Conservation (phyloP, 2,797 vertebrate genomes). For the Anas capensis region DNA sequence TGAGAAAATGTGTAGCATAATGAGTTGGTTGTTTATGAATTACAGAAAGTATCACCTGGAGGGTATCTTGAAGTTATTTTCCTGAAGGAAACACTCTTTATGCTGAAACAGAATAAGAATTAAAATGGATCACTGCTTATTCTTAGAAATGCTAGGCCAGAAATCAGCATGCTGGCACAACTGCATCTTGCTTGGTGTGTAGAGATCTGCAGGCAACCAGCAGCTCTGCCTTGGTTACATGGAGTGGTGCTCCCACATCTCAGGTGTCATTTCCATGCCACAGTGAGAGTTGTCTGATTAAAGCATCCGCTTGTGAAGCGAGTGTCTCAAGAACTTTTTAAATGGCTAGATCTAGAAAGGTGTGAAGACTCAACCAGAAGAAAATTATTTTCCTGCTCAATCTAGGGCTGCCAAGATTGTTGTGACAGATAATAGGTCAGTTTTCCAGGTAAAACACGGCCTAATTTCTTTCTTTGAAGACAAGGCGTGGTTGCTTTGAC, state of each 20-base stretch:
- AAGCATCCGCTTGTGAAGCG: not conserved
- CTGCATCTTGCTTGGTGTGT: not conserved
- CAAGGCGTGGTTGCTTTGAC: not conserved
- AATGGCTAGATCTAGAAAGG: not conserved
- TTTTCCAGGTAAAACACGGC: not conserved
- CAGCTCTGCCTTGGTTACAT: not conserved
- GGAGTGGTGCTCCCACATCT: not conserved
- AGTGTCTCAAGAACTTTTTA: not conserved
- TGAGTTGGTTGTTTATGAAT: not conserved
- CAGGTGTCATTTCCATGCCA: not conserved
- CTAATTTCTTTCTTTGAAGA: not conserved
- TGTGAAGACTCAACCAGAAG: not conserved
- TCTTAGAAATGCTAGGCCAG: not conserved
- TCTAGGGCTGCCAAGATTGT: not conserved
- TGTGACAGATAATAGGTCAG: not conserved
- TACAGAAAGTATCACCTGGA: not conserved
- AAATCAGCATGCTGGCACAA: not conserved
- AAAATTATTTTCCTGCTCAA: not conserved
- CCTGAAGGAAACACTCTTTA: not conserved
- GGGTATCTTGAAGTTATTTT: not conserved
- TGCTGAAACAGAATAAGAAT: not conserved
- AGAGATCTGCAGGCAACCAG: not conserved
- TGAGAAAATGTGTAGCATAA: not conserved
- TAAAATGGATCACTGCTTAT: not conserved
- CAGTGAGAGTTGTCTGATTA: not conserved